phyloP scores from a whole-genome alignment of 2,888 invertebrate species.

The Geophilus truncorum region DNA sequence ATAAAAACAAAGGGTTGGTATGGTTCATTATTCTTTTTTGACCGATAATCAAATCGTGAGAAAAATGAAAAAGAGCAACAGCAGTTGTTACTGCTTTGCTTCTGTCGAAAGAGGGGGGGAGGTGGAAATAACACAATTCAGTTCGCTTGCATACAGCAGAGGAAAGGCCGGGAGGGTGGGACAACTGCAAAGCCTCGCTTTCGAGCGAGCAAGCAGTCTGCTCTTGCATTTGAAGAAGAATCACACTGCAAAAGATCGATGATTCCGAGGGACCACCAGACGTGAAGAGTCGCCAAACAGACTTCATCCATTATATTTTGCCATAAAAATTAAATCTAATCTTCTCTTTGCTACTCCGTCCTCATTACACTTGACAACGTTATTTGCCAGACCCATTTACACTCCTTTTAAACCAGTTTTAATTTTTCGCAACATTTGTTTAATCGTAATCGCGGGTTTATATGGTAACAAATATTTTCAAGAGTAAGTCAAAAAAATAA shows the following conservation, averaged over 20 bases:
- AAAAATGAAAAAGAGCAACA: constrained; percentile 9
- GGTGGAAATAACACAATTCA: constrained; percentile 20
- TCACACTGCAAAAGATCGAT: constrained; percentile 33
- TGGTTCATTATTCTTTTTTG: constrained; percentile 2
- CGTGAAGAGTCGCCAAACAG: constrained; percentile 29
- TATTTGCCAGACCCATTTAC: not conserved
- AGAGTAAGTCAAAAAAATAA: too few species aligned
- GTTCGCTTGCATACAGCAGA: constrained; percentile 8
- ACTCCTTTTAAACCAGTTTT: not conserved
- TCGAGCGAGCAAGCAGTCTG: constrained; percentile 24
- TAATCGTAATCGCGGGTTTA: not conserved
- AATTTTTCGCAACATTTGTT: not conserved
- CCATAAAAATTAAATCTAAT: constrained; percentile 19
- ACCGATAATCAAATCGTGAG: constrained; percentile 25
- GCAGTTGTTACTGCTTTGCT: constrained; percentile 21
- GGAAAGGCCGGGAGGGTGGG: constrained; percentile 7
- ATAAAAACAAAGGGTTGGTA: not conserved
- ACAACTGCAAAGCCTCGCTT: constrained; percentile 18
- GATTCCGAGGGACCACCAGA: constrained; percentile 30
- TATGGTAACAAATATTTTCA: not conserved
- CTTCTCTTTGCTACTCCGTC: not conserved
- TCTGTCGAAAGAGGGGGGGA: not conserved
- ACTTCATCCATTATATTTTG: not conserved
- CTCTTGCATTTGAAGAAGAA: constrained; percentile 32
- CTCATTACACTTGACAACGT: constrained; percentile 9